Conservation (phyloP, 2,888 invertebrate species). For the Cephonodes hylas region DNA sequence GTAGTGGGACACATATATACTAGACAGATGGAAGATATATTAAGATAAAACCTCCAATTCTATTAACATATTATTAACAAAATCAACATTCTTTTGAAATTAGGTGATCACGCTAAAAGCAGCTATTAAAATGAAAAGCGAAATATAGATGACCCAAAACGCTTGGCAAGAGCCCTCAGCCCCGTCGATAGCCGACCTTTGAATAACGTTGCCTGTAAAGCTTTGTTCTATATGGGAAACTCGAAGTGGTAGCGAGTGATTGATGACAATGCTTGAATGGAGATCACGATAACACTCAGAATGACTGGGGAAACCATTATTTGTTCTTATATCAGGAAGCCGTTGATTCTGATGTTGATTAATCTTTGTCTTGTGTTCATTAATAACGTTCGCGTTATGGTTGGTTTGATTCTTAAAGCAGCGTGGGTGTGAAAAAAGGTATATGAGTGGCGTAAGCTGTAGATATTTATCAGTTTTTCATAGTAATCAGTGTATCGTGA, state of each 20-base stretch:
- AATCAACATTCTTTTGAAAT: too few species aligned
- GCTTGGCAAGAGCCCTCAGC: background rate
- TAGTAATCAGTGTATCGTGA: too few species aligned
- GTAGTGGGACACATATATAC: too few species aligned
- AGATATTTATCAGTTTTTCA: too few species aligned
- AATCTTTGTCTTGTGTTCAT: background rate
- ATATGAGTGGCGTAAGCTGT: too few species aligned
- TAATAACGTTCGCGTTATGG: background rate
- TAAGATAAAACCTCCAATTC: too few species aligned
- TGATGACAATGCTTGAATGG: conserved; percentile 3
- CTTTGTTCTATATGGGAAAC: background rate
- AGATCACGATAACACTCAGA: conserved; percentile 3
- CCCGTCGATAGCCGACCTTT: background rate
- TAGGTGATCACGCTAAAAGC: too few species aligned
- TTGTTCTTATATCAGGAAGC: background rate
- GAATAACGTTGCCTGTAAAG: background rate
- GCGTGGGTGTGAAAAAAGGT: too few species aligned
- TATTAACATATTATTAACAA: too few species aligned
- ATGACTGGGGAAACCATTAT: background rate
- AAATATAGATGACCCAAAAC: background rate
- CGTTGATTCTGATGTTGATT: background rate
- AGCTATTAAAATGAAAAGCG: background rate
- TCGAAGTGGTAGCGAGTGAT: conserved; percentile 3
- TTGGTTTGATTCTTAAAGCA: background rate
- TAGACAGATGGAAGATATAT: too few species aligned